Percentiles rank a stretch among this genome's conserved stretches.
Evolutionary conservation across 2,113 vertebrate species (phyloP).

Genomic region (Ahaetulla prasina): DNA sequence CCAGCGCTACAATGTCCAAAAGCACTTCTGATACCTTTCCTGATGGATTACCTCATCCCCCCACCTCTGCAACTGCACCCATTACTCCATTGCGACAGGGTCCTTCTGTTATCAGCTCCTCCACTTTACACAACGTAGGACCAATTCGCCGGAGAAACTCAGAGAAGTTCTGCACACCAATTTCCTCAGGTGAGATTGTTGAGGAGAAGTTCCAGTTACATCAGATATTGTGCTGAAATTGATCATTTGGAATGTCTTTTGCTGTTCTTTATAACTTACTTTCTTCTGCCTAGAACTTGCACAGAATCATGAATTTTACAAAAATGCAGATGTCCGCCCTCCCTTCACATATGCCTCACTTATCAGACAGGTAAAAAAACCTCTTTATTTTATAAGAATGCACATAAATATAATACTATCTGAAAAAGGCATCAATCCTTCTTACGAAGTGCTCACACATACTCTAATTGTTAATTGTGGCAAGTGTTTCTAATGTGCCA

Average conservation of each 20-base stretch:
- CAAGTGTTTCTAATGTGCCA: background rate
- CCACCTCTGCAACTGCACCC: slow-evolving; percentile 91
- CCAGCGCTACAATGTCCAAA: slow-evolving; percentile 87
- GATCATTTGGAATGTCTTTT: accelerated
- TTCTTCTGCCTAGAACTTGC: slow-evolving; percentile 83
- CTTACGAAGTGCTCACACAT: background rate
- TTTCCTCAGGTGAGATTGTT: slow-evolving; percentile 86
- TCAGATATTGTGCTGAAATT: background rate
- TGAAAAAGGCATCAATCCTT: background rate
- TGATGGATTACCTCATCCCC: slow-evolving; percentile 92
- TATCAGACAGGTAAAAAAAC: slow-evolving; percentile 90
- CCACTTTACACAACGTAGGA: slow-evolving; percentile 86
- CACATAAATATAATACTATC: background rate
- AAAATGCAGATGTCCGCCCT: slow-evolving; percentile 96
- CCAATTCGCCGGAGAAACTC: slow-evolving; percentile 92
- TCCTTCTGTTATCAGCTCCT: slow-evolving; percentile 95
- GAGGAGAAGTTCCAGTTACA: background rate
- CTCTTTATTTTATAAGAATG: accelerated
- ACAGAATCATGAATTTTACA: slow-evolving; percentile 99
- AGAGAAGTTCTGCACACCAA: slow-evolving; percentile 98
- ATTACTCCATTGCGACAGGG: slow-evolving; percentile 93
- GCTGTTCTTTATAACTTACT: background rate
- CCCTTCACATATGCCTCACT: slow-evolving; percentile 98
- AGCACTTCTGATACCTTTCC: slow-evolving; percentile 89
- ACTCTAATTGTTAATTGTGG: background rate